Percentiles rank a stretch among this genome's conserved stretches.
phyloP scores from a whole-genome alignment of 2,797 vertebrate species.

The Scolopax rusticola region DNA sequence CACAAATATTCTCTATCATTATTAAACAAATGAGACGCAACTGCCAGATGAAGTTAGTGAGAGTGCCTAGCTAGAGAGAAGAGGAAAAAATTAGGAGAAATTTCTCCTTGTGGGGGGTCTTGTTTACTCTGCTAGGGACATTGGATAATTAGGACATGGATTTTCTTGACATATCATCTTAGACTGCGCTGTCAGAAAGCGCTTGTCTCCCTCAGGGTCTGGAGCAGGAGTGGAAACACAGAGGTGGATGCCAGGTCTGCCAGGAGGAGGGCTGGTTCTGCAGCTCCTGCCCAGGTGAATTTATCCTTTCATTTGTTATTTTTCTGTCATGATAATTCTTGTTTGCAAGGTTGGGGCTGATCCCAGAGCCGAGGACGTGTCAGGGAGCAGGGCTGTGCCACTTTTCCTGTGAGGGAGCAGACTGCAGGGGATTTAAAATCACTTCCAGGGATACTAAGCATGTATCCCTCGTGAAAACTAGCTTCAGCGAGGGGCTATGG shows the following conservation, averaged over 20 bases:
- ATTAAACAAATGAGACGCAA: not conserved
- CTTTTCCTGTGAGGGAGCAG: not conserved
- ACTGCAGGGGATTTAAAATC: not conserved
- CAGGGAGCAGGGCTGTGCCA: not conserved
- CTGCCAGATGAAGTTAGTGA: not conserved
- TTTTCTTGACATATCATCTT: not conserved
- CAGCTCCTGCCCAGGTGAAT: not conserved
- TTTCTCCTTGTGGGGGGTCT: not conserved
- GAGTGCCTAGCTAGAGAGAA: not conserved
- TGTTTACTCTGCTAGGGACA: not conserved
- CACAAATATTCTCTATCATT: not conserved
- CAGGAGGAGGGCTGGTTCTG: not conserved
- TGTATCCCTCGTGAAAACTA: not conserved
- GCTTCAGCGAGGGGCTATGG: not conserved
- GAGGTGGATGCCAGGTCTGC: not conserved
- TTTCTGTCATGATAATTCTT: not conserved
- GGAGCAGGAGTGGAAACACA: accelerated
- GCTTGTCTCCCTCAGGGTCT: accelerated
- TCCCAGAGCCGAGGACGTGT: not conserved
- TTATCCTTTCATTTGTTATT: not conserved
- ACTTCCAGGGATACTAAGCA: not conserved
- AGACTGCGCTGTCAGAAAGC: not conserved
- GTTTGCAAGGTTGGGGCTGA: not conserved
- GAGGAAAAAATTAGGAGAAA: not conserved
- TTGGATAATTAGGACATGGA: not conserved